Evolutionary conservation across 2,113 vertebrate genomes (phyloP), one percentile per base, ranked within the genome.

Genomic region (Lamprologus speciosus): DNA sequence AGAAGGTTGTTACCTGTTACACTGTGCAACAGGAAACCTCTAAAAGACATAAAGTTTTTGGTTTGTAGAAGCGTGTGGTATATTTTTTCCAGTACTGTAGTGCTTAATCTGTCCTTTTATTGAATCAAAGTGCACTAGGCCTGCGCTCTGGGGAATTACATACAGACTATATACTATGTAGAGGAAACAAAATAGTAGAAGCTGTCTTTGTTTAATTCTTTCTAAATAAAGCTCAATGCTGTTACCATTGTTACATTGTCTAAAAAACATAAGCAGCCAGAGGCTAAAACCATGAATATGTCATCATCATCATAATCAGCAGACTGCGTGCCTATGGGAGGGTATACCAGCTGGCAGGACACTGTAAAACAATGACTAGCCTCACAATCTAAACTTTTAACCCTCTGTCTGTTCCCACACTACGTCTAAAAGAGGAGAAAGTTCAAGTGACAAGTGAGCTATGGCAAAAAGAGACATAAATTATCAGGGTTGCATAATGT

Each of bases 161-260:
- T 28, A 68, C 13, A 73, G 81, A 33, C 28, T 63, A 28, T 50
- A 17, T 12, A 42, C 10, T 58, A 16, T 82, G 26, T 51, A 33
- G 5, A 19, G 9, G 50, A 60, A 79, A 79, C 31, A 31, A 33
- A 60, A 54, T 11, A 19, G 4, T 57, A 57, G 4, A 82, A 16
- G 10, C 7, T 16, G 79, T 63, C 37, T 82, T 68, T 85, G 40
- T 84, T 70, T 37, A 33, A 9, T 21, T 68, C 21, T 73, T 70
- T 84, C 88, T 10, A 89, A 86, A 90, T 63, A 13, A 86, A 85
- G 57, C 45, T 70, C 21, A 87, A 53, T n/a, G 80, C 80, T 82
- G 65, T 84, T 37, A 16, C 84, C 54, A 89, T 94, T 91, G 93
- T 94, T 83, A 13, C 50, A 92, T 92, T 94, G 91, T 93, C 42